Conservation (phyloP, 2,797 vertebrate genomes). For the Periparus ater region DNA sequence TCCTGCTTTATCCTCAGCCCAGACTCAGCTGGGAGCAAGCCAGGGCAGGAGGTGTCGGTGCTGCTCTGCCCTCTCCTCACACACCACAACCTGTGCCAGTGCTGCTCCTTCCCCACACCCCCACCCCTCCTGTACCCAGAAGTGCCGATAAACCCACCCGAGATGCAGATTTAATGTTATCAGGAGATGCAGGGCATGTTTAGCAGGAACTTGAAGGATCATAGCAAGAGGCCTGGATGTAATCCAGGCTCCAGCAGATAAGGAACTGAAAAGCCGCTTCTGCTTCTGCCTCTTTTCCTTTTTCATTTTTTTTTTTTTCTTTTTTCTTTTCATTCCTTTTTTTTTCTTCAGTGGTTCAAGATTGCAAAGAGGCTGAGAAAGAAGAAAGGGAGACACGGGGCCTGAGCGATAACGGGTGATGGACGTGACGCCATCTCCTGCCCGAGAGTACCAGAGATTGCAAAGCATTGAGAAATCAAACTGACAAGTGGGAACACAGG, state of each 20-base stretch:
- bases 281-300: background rate
- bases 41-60: background rate
- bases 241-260: slow-evolving; percentile 55
- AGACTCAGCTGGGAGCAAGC: background rate
- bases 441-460: slow-evolving; percentile 46
- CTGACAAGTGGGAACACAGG: slow-evolving; percentile 56
- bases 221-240: slow-evolving; percentile 47
- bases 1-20: background rate
- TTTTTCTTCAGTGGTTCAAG: slow-evolving; percentile 7
- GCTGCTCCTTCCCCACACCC: background rate
- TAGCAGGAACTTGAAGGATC: slow-evolving; percentile 47
- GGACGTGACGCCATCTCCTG: slow-evolving; percentile 41
- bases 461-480: slow-evolving; percentile 66
- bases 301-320: background rate
- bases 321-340: too few species aligned
- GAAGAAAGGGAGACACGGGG: slow-evolving; percentile 46
- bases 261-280: slow-evolving; percentile 30
- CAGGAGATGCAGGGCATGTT: slow-evolving; percentile 32
- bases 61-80: background rate
- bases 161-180: slow-evolving; percentile 58
- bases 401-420: slow-evolving; percentile 57
- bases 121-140: background rate
- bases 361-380: slow-evolving; percentile 48
- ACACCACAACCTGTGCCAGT: background rate
- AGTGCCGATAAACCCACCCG: background rate